Evolutionary conservation across 2,113 vertebrate species (phyloP), one percentile per base, ranked within the genome.

Genomic region (Leucoraja erinaceus): DNA sequence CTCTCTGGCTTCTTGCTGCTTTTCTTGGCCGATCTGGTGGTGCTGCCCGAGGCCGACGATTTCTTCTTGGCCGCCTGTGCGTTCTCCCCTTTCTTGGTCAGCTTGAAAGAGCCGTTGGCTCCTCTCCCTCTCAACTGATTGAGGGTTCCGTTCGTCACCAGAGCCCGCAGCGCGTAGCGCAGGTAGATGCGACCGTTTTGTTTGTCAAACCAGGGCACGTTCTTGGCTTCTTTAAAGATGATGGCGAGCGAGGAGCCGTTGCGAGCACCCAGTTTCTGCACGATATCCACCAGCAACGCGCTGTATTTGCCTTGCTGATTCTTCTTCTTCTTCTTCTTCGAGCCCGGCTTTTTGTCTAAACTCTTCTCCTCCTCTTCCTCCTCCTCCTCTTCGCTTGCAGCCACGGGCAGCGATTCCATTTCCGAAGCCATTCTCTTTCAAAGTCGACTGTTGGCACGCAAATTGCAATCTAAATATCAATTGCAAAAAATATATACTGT

Each of bases 21-120:
- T 16, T 63, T 86, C 56, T 66, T 88, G 1, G 28, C 12, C 3
- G 74, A 28, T 31, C 14, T 68, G 25, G 25, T 28, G 90, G 14
- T 25, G 25, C 33, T 22, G 63, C 16, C 61, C 22, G 70, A 92
- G 22, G 11, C 14, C 10, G 22, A 10, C 33, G 12, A n/a, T 33
- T 68, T 63, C 56, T 83, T 78, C 47, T 54, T 78, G 54, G 20
- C 12, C 76, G 47, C 76, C 54, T 25, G 93, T 0, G 93, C 78
- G 0, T 14, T 12, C 11, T 95, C 95, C 61, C 95, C 96, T 94
- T 96, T 97, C 93, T 95, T 97, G 94, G 97, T 98, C 93, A 98
- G 96, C 94, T 96, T 97, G 96, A 98, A 98, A 3, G 97, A 97
- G 56, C 97, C 97, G 93, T 98, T 98, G 93, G 97, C 97, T 18